Percentiles rank a stretch among this genome's conserved stretches.
These are phyloP conservation scores for Mechanitis mazaeus DNA, from an alignment of 2,888 invertebrate species.

Conservation along the genomic window DNA sequence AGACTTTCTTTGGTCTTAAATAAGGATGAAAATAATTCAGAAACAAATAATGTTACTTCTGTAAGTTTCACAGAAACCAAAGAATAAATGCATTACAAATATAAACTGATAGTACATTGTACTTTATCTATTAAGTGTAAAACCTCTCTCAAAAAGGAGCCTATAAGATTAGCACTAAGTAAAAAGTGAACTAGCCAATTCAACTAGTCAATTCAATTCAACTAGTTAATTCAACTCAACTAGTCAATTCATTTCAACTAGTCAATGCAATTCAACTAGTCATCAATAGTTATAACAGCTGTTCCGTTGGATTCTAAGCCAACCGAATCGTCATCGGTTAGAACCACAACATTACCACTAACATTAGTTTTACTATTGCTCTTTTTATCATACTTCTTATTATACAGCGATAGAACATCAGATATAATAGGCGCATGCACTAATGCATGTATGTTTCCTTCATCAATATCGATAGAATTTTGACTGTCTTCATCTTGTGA, in stretches of 20 bases:
- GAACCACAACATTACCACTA: conserved; percentile 36
- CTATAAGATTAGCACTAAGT: too few relatives aligned
- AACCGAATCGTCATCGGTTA: conserved; percentile 50
- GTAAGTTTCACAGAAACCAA: conserved; percentile 4
- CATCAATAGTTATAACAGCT: conserved; percentile 51
- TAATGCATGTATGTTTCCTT: conserved; percentile 44
- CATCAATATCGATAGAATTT: conserved; percentile 37
- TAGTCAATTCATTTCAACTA: too few relatives aligned
- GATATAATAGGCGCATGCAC: conserved; percentile 65
- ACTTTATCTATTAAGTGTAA: background rate
- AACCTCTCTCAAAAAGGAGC: too few relatives aligned
- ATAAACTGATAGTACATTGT: background rate
- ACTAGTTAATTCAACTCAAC: too few relatives aligned
- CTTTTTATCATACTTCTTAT: conserved; percentile 38
- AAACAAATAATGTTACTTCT: background rate
- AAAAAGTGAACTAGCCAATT: too few relatives aligned
- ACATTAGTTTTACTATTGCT: conserved; percentile 15
- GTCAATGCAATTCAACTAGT: conserved; percentile 22
- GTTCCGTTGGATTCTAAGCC: conserved; percentile 39
- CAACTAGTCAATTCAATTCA: conserved; percentile 37
- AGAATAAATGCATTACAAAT: conserved; percentile 9
- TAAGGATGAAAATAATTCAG: background rate
- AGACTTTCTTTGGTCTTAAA: conserved; percentile 16
- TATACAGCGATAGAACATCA: conserved; percentile 60
- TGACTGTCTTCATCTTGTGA: conserved; percentile 39